Percentiles rank a stretch among this genome's conserved stretches.
Conservation (phyloP, 2,797 vertebrate species). For the Fratercula arctica region DNA sequence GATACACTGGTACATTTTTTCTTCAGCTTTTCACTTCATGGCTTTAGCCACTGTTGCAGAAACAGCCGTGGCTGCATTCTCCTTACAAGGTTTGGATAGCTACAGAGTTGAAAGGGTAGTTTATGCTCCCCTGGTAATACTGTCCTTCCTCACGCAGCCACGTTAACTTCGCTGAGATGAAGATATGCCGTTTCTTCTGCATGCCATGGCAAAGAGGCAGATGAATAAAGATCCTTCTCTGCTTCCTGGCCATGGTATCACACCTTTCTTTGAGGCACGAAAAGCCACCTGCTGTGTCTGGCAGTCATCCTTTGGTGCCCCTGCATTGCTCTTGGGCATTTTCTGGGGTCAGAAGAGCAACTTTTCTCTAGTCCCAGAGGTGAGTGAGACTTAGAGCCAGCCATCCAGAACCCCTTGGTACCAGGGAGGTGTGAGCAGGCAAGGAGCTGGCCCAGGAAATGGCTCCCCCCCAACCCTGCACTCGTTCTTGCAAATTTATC, state of each 20-base stretch:
- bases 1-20: neutral
- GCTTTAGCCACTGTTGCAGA: neutral
- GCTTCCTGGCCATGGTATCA: neutral
- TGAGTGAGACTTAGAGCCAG: neutral
- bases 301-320: neutral
- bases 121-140: neutral
- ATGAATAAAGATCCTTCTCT: neutral
- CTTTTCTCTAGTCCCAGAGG: neutral
- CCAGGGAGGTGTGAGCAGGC: neutral
- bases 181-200: neutral
- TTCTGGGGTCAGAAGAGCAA: neutral
- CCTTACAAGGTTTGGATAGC: neutral
- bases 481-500: conserved; percentile 10
- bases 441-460: neutral
- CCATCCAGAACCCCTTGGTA: neutral
- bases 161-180: neutral
- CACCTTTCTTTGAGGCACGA: neutral
- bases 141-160: neutral
- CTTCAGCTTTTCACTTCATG: neutral
- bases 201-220: neutral
- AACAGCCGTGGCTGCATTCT: neutral
- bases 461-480: neutral
- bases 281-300: neutral
- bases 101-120: neutral
- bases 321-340: neutral